Percentiles rank a stretch among this genome's conserved stretches.
phyloP scores from a whole-genome alignment of 2,113 vertebrate genomes.

The Oncorhynchus clarkii region DNA sequence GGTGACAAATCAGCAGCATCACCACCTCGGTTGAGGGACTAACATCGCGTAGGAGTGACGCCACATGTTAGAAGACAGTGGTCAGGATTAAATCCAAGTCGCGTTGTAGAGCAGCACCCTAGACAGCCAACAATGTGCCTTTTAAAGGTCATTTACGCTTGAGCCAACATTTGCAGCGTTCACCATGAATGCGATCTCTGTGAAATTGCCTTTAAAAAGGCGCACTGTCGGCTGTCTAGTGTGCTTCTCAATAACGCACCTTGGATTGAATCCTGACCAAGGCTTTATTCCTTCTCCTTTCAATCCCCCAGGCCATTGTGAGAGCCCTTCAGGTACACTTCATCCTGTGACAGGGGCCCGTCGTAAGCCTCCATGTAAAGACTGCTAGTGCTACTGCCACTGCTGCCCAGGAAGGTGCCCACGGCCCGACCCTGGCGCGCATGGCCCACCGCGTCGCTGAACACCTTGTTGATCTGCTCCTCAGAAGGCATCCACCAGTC shows the following conservation, averaged over 20 bases:
- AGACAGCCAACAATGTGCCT: no score
- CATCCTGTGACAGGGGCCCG: slow-evolving; percentile 84
- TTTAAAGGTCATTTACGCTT: no score
- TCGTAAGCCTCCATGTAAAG: slow-evolving; percentile 88
- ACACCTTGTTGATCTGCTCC: slow-evolving; percentile 99
- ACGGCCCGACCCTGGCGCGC: slow-evolving; percentile 68
- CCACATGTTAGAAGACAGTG: no score
- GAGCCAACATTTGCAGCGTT: no score
- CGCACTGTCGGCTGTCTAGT: no score
- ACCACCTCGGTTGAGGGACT: no score
- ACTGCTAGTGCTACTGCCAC: slow-evolving; percentile 78
- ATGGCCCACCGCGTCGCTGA: slow-evolving; percentile 96
- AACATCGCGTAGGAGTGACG: no score
- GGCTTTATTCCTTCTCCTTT: slow-evolving; percentile 32
- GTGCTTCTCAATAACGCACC: not conserved
- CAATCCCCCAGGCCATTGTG: slow-evolving; percentile 88
- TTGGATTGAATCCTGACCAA: not conserved
- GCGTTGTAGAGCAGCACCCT: no score
- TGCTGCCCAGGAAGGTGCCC: slow-evolving; percentile 84
- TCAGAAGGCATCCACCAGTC: slow-evolving; percentile 99
- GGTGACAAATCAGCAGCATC: no score
- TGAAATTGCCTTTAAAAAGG: no score
- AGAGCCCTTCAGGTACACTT: slow-evolving; percentile 80
- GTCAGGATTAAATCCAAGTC: no score
- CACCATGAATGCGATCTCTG: no score